These are phyloP conservation scores for Parapristionchus giblindavisi DNA, from an alignment of 2,888 invertebrate genomes.

Conservation along the genomic window DNA sequence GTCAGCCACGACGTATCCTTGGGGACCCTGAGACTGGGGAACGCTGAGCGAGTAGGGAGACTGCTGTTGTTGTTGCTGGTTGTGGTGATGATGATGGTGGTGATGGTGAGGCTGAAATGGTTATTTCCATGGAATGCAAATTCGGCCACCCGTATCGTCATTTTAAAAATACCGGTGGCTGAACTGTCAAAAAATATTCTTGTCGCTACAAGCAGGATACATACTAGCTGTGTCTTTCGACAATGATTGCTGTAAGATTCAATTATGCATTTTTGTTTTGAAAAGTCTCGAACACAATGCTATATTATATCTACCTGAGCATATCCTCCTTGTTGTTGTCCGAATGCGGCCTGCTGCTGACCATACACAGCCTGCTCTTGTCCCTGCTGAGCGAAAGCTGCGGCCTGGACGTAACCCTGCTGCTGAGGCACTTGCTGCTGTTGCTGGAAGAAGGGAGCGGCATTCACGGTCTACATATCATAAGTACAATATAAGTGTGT, in stretches of 20 bases:
- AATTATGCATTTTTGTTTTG: too few species aligned
- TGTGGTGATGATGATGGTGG: not conserved
- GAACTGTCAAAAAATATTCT: too few species aligned
- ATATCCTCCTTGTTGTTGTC: not conserved
- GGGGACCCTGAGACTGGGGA: not conserved
- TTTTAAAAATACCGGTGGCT: too few species aligned
- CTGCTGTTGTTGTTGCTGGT: not conserved
- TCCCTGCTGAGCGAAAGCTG: slow-evolving; percentile 5
- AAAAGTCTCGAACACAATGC: not conserved
- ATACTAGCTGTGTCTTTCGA: too few species aligned
- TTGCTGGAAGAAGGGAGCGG: not conserved
- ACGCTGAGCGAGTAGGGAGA: not conserved
- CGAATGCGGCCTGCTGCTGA: not conserved
- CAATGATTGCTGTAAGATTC: too few species aligned
- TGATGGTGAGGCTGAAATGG: not conserved
- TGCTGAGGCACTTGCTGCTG: not conserved
- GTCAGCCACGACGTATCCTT: not conserved
- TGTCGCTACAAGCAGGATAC: too few species aligned
- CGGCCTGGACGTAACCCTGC: not conserved
- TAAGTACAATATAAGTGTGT: too few species aligned
- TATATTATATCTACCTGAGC: not conserved
- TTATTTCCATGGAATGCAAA: not conserved
- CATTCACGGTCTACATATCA: too few species aligned
- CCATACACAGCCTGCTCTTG: not conserved
- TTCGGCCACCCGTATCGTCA: not conserved